Evolutionary conservation across 2,113 vertebrate species (phyloP).

Genomic region (Ia io): DNA sequence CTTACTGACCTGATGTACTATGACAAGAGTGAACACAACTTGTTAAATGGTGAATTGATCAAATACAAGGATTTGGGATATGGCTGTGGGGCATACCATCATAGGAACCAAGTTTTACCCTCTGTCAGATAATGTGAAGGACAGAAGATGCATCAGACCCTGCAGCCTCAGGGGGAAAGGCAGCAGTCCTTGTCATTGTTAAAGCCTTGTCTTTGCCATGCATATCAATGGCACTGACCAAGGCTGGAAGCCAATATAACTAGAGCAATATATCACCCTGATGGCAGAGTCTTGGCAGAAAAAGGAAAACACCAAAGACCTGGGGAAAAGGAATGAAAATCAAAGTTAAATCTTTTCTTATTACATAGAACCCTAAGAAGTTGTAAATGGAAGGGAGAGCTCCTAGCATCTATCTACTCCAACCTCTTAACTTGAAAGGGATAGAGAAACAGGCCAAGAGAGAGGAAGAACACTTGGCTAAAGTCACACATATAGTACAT

Average conservation of each 20-base stretch:
- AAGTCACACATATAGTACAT: background rate
- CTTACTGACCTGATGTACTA: background rate
- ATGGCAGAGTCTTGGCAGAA: background rate
- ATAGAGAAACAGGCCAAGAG: background rate
- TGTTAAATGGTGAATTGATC: background rate
- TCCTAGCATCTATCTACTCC: background rate
- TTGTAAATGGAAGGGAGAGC: background rate
- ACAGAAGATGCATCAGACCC: background rate
- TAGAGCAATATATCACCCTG: background rate
- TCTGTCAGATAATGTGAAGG: background rate
- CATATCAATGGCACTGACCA: fast-evolving
- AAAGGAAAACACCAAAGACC: background rate
- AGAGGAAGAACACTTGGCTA: background rate
- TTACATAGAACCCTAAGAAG: background rate
- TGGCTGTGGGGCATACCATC: background rate
- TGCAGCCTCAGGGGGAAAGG: background rate
- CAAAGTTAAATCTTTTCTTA: background rate
- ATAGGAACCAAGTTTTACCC: background rate
- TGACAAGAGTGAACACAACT: background rate
- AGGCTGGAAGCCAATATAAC: background rate
- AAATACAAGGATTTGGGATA: background rate
- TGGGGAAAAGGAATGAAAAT: background rate
- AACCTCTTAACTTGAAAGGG: background rate
- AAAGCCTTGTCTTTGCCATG: background rate
- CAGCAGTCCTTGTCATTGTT: background rate